Evolutionary conservation across 1,140 invertebrate genomes (phyloP).

Genomic region (Dendrolimus kikuchii): DNA sequence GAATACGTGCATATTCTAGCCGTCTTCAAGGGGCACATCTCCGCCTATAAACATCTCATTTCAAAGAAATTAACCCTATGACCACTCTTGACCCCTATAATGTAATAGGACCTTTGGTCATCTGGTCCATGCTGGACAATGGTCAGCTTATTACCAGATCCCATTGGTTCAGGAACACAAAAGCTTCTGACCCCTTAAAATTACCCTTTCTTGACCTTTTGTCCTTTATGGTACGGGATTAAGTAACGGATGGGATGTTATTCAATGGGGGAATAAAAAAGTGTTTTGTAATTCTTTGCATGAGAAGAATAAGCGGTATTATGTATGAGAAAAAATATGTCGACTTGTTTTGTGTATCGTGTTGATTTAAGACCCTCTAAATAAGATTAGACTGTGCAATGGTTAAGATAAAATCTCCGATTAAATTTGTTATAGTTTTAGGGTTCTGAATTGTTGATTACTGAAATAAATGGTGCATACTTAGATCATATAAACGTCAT

Average conservation of each 20-base stretch:
- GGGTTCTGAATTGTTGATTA: too few species aligned
- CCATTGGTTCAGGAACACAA: slow-evolving; percentile 47
- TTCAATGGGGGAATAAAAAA: slow-evolving; percentile 14
- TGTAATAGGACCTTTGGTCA: slow-evolving; percentile 43
- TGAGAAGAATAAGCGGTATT: not conserved
- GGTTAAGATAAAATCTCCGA: too few species aligned
- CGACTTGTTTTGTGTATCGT: too few species aligned
- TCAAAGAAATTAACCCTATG: slow-evolving; percentile 21
- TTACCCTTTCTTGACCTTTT: slow-evolving; percentile 29
- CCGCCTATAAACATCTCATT: slow-evolving; percentile 5
- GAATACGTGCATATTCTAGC: too few species aligned
- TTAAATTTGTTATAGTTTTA: too few species aligned
- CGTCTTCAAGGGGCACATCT: not conserved
- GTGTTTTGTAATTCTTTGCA: too few species aligned
- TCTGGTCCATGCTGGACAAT: slow-evolving; percentile 54
- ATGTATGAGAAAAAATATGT: too few species aligned
- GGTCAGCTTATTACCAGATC: slow-evolving; percentile 33
- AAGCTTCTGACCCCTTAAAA: slow-evolving; percentile 36
- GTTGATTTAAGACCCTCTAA: too few species aligned
- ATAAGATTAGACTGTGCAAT: too few species aligned
- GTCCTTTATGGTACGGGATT: slow-evolving; percentile 12
- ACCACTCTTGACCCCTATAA: slow-evolving; percentile 44
- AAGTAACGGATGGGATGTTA: slow-evolving; percentile 15
- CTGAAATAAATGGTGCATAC: too few species aligned
- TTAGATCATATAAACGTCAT: too few species aligned